Evolutionary conservation across 2,797 vertebrate genomes (phyloP).

Genomic region (Cynopterus sphinx): DNA sequence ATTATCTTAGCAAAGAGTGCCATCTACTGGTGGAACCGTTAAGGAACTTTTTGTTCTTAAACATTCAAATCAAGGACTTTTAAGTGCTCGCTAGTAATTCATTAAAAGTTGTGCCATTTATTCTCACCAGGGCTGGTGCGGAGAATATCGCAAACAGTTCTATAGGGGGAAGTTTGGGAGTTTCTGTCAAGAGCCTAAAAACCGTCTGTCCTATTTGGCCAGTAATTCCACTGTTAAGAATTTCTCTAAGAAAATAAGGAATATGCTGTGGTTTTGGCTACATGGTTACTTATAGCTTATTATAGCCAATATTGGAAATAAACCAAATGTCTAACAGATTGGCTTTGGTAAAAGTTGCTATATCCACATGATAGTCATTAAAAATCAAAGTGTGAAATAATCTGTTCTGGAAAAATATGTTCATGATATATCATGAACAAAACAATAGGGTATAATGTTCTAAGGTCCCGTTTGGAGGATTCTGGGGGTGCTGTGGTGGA

Average conservation of each 20-base stretch:
- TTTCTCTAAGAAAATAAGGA: background rate
- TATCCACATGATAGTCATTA: background rate
- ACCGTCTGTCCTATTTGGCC: background rate
- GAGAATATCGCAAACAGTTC: background rate
- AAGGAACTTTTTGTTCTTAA: background rate
- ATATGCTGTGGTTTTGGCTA: background rate
- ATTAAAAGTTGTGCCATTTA: background rate
- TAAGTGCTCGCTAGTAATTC: background rate
- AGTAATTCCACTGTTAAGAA: background rate
- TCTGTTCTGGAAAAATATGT: background rate
- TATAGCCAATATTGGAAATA: background rate
- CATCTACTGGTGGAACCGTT: background rate
- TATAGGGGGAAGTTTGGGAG: background rate
- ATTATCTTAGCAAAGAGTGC: conserved; percentile 44
- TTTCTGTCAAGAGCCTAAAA: background rate
- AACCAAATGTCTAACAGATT: background rate
- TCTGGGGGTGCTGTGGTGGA: background rate
- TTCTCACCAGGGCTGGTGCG: background rate
- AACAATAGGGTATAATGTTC: rapidly evolving
- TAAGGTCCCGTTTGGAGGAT: background rate
- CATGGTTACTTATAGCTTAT: background rate
- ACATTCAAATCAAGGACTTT: background rate
- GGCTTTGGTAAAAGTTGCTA: background rate
- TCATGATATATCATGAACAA: background rate
- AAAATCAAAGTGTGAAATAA: background rate